These are phyloP conservation scores for Caenorhabditis angaria DNA, from an alignment of 2,888 invertebrate genomes.

Conservation along the genomic window DNA sequence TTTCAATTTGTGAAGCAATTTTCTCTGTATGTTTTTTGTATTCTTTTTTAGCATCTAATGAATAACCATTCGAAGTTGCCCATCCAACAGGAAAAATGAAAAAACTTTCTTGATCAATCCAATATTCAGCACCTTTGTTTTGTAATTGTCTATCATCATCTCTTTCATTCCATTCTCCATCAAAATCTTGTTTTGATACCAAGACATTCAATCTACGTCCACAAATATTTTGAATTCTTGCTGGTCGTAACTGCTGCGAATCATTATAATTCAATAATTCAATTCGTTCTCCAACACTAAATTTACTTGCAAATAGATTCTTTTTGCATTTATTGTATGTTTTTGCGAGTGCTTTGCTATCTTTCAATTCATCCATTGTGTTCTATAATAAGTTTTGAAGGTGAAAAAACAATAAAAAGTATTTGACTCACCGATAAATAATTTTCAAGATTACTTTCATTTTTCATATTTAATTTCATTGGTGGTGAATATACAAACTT, in stretches of 20 bases:
- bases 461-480: background rate
- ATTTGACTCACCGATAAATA: background rate
- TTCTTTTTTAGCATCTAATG: constrained; percentile 80
- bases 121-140: constrained; percentile 36
- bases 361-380: background rate
- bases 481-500: constrained; percentile 4
- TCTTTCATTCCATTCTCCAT: background rate
- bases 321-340: constrained; percentile 9
- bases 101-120: constrained; percentile 82
- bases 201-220: constrained; percentile 46
- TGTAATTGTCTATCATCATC: constrained; percentile 41
- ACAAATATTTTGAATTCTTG: constrained; percentile 38
- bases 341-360: background rate
- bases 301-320: constrained; percentile 7
- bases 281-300: constrained; percentile 50
- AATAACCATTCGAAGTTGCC: constrained; percentile 89
- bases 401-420: background rate
- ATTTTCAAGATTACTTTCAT: constrained; percentile 8
- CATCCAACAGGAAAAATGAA: constrained; percentile 96
- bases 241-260: constrained; percentile 51
- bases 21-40: constrained; percentile 51
- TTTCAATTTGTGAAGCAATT: constrained; percentile 30
- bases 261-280: constrained; percentile 54
- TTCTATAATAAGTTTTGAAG: background rate
- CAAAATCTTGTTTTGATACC: constrained; percentile 40